These are phyloP conservation scores for Neogale vison DNA, from an alignment of 2,113 vertebrate genomes.

Conservation along the genomic window DNA sequence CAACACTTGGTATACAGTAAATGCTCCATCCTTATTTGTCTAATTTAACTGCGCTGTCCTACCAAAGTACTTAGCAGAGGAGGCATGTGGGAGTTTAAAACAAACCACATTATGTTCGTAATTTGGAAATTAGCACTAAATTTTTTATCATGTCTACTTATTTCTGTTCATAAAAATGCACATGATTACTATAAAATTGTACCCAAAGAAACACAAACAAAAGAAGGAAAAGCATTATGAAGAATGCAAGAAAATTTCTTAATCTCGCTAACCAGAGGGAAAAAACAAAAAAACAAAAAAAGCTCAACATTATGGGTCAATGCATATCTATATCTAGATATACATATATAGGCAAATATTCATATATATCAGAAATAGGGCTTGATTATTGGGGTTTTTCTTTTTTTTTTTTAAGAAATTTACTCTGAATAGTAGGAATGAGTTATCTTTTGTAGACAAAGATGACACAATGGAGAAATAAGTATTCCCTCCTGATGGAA, in stretches of 20 bases:
- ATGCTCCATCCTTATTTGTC: background rate
- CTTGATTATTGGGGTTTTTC: background rate
- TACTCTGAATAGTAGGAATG: slow-evolving; percentile 38
- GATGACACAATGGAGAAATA: slow-evolving; percentile 50
- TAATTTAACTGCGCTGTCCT: slow-evolving; percentile 16
- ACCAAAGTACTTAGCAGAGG: background rate
- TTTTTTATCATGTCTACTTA: slow-evolving; percentile 25
- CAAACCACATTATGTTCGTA: background rate
- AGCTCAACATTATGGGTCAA: background rate
- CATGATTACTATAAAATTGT: background rate
- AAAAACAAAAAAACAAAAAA: too few species aligned
- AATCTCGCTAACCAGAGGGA: background rate
- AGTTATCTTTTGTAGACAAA: slow-evolving; percentile 56
- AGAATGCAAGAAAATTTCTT: background rate
- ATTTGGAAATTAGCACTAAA: background rate
- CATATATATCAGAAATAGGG: slow-evolving; percentile 37
- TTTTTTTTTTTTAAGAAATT: slow-evolving; percentile 12
- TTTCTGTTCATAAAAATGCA: slow-evolving; percentile 48
- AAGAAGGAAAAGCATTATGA: background rate
- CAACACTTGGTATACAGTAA: background rate
- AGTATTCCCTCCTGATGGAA: slow-evolving; percentile 68
- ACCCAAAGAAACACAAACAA: background rate
- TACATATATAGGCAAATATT: background rate
- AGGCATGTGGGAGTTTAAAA: background rate
- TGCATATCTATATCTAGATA: background rate